Conservation (phyloP, 2,888 invertebrate genomes). For the Acleris sparsana region DNA sequence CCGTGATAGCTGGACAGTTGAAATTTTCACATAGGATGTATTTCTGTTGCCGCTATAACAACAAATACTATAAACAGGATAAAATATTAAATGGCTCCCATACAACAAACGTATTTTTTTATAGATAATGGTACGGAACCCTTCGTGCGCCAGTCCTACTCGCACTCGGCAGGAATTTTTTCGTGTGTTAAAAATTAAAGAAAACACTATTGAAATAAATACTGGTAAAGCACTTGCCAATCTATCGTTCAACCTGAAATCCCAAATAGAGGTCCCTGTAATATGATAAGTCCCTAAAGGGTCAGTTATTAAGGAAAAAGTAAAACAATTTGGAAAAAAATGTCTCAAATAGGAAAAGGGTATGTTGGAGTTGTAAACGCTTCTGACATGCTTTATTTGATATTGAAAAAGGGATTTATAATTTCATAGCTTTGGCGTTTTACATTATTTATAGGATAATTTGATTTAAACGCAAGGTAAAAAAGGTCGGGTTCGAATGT, state of each 20-base stretch:
- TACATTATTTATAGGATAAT: constrained; percentile 18
- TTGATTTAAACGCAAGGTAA: constrained; percentile 2
- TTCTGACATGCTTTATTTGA: constrained; percentile 25
- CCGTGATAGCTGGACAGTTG: too few species aligned
- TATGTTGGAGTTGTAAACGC: constrained; percentile 12
- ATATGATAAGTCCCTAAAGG: constrained; percentile 10
- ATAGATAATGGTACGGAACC: too few species aligned
- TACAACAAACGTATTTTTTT: too few species aligned
- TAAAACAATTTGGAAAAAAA: constrained; percentile 30
- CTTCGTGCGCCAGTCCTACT: too few species aligned
- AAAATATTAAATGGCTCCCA: too few species aligned
- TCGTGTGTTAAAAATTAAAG: too few species aligned
- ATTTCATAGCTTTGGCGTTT: constrained; percentile 25
- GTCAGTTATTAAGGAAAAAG: constrained; percentile 23
- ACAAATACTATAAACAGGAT: too few species aligned
- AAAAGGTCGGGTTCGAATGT: not conserved
- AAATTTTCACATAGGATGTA: too few species aligned
- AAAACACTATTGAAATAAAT: not conserved
- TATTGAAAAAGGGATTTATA: constrained; percentile 35
- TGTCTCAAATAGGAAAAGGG: constrained; percentile 17
- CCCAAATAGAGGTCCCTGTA: not conserved
- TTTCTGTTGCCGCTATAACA: too few species aligned
- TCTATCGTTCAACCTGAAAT: not conserved
- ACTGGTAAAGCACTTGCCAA: not conserved
- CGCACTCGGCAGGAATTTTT: too few species aligned